Base-by-base conservation (phyloP, 2,113 vertebrate species). In the Natator depressus region DNA sequence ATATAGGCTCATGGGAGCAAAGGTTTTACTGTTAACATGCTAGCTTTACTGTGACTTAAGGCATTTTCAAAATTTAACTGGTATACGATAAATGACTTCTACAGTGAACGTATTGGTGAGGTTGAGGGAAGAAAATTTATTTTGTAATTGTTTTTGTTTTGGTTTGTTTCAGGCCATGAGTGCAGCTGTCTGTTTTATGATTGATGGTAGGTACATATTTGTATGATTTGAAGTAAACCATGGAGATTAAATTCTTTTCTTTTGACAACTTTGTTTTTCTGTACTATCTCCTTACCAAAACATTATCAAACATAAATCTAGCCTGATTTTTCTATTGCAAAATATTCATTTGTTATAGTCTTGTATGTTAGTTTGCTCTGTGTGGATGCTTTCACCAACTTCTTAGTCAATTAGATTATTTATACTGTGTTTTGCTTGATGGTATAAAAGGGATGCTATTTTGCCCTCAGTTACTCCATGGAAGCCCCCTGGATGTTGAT, bases 161-260 rank as follows among this genome's bases (percentile, higher is more conserved):
- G 95, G 69, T 98, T 96, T 98, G 27, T 98, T 97, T 57, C 98
- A 99, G 99, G 99, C 99, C 6, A 99, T 99, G 99, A 99, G 99
- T 82, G 99, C 99, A 50, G 99, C 99, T 22, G 99, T 99, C 84
- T 99, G 99, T 98, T 99, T 99, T 91, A 99, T 99, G 99, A 98
- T 99, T 91, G 99, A 98, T 89, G 99, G 99, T 99, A 97, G 98
- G 99, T 98, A 87, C 97, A 46, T 94, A 2, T 62, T 51, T 76
- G 46, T 82, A 65, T 83, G 75, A 13, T 54, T 93, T 89, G 29
- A 2, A 90, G 88, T 76, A 51, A 65, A 75, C 31, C 4, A n/a
- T 22, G 38, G 35, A 72, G 22, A 47, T 89, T 83, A 54, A 72
- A 46, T 35, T 35, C 35, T 46, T 69, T 80, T 46, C 24, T 78